Percentiles rank a stretch among this genome's conserved stretches.
These are phyloP conservation scores for Autographa gamma DNA, from an alignment of 2,888 invertebrate species.

Conservation along the genomic window DNA sequence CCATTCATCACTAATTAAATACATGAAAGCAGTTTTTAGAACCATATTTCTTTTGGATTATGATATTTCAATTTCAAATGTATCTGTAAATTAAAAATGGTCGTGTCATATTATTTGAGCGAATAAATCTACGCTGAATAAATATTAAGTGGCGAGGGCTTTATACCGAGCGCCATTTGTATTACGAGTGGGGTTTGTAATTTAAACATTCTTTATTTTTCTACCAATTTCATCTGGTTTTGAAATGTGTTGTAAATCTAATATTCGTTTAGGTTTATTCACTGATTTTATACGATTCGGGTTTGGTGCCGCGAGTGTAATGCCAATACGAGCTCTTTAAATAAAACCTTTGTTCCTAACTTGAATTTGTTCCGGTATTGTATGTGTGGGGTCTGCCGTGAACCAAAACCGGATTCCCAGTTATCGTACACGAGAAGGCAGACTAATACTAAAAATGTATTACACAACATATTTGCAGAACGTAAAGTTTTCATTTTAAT, in stretches of 20 bases:
- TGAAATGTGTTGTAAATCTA: neutral
- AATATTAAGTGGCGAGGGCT: slow-evolving; percentile 20
- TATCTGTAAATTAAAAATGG: slow-evolving; percentile 44
- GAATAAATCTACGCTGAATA: slow-evolving; percentile 33
- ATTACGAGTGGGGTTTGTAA: slow-evolving; percentile 5
- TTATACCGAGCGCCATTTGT: slow-evolving; percentile 8
- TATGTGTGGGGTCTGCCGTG: neutral
- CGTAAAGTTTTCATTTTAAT: too few species aligned
- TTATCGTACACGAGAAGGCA: too few species aligned
- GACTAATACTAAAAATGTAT: too few species aligned
- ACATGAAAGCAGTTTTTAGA: slow-evolving; percentile 37
- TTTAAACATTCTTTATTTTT: slow-evolving; percentile 11
- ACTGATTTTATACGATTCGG: neutral
- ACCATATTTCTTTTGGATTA: slow-evolving; percentile 37
- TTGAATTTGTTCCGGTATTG: neutral
- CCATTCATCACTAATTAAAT: slow-evolving; percentile 33
- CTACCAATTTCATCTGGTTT: neutral
- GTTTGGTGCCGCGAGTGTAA: neutral
- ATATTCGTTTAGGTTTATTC: neutral
- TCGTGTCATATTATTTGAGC: slow-evolving; percentile 27
- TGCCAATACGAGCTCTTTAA: neutral
- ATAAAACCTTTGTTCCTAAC: neutral
- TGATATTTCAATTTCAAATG: slow-evolving; percentile 49
- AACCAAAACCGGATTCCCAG: neutral
- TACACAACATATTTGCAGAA: too few species aligned